phyloP scores from a whole-genome alignment of 2,797 vertebrate species.

The Oreochromis mossambicus region DNA sequence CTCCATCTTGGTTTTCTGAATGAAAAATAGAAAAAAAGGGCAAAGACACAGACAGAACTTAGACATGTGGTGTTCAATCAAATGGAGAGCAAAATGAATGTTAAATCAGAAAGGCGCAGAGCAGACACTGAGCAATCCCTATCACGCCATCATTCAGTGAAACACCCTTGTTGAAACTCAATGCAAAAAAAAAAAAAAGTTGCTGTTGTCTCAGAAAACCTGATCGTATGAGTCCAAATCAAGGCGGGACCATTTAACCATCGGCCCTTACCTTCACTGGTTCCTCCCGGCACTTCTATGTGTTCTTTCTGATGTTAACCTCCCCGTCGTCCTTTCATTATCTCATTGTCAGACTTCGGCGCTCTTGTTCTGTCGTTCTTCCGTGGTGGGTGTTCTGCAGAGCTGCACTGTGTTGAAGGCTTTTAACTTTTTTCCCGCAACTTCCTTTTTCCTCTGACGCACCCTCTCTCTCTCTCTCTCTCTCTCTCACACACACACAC shows the following conservation, averaged over 20 bases:
- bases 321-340: constrained; percentile 21
- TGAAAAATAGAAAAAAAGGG: not conserved
- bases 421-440: constrained; percentile 75
- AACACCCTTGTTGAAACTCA: not conserved
- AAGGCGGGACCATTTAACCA: not conserved
- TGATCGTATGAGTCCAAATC: not conserved
- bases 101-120: not conserved
- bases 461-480: constrained; percentile 24
- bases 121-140: not conserved
- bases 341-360: constrained; percentile 32
- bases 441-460: constrained; percentile 80
- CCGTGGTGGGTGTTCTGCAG: constrained; percentile 77
- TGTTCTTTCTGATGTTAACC: constrained; percentile 18
- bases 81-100: not conserved
- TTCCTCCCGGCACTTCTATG: not conserved
- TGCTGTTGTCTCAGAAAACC: not conserved
- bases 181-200: not conserved
- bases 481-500: not conserved
- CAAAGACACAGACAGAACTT: not conserved
- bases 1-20: constrained; percentile 79
- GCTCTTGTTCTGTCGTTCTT: constrained; percentile 53
- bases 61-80: not conserved
- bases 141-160: not conserved
- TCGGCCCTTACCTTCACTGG: constrained; percentile 36
- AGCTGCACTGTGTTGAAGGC: constrained; percentile 63